phyloP scores from a whole-genome alignment of 23 tunicate species.

The Trididemnum clinides region DNA sequence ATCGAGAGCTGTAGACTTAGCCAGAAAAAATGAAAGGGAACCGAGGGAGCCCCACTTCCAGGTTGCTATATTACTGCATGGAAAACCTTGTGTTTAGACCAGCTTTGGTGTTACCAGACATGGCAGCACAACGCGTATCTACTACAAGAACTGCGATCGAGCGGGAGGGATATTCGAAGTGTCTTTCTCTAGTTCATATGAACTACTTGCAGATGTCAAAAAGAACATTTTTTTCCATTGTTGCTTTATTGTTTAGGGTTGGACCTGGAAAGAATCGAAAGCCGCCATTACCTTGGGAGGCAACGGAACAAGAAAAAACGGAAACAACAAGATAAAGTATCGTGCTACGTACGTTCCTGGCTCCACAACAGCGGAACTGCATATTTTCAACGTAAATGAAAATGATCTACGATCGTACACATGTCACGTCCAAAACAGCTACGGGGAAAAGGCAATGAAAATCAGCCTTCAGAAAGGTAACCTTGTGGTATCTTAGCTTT shows the following conservation, averaged over 20 bases:
- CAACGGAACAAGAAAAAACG: slow-evolving; percentile 29
- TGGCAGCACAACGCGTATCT: no score
- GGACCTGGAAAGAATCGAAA: slow-evolving; percentile 55
- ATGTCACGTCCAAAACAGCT: slow-evolving; percentile 63
- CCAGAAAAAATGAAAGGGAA: no score
- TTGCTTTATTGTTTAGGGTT: slow-evolving; percentile 49
- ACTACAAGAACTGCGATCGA: no score
- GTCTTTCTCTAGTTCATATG: no score
- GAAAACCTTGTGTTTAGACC: no score
- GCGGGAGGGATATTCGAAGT: no score
- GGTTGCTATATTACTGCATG: no score
- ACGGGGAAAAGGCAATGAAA: slow-evolving; percentile 39
- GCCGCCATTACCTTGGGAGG: slow-evolving; percentile 7
- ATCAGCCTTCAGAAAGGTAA: slow-evolving; percentile 61
- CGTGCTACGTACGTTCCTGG: slow-evolving; percentile 35
- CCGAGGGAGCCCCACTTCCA: no score
- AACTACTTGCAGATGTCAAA: no score
- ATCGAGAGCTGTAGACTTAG: no score
- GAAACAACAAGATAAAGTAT: slow-evolving; percentile 34
- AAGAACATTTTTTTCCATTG: no score
- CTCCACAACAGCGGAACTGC: slow-evolving; percentile 21
- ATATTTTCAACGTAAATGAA: background rate
- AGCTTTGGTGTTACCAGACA: no score
- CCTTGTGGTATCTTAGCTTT: slow-evolving; percentile 14
- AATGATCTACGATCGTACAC: slow-evolving; percentile 57